Percentiles rank a stretch among this genome's conserved stretches.
These are phyloP conservation scores for Andinoacara biseriatus DNA, from an alignment of 2,113 vertebrate genomes.

Conservation along the genomic window DNA sequence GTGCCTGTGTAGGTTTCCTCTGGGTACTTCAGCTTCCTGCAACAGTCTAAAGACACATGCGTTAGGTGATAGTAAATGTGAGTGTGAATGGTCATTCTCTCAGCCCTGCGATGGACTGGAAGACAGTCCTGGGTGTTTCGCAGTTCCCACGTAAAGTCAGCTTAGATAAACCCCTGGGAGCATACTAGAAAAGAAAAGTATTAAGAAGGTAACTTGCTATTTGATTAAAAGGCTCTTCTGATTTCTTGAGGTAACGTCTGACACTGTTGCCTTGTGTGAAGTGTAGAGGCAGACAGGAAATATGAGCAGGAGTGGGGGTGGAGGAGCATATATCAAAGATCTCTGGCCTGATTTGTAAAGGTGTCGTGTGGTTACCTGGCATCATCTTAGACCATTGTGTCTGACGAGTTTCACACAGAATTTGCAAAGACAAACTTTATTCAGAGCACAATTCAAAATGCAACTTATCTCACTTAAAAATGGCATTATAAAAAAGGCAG, in stretches of 20 bases:
- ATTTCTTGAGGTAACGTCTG: neutral
- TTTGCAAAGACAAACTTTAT: constrained; percentile 12
- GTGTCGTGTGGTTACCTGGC: constrained; percentile 2
- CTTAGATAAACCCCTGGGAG: rapidly evolving
- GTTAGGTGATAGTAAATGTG: neutral
- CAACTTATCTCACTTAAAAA: neutral
- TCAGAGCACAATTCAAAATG: constrained; percentile 3
- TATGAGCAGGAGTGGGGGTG: neutral
- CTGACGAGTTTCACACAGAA: neutral
- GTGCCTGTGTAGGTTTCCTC: neutral
- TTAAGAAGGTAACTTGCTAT: neutral
- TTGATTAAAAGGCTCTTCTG: neutral
- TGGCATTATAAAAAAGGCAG: neutral
- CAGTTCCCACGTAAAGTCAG: neutral
- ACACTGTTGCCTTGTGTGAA: neutral
- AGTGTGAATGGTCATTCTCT: neutral
- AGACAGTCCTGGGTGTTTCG: neutral
- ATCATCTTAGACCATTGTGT: neutral
- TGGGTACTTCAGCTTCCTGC: neutral
- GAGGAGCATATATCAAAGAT: neutral
- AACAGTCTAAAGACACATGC: neutral
- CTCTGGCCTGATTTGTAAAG: neutral
- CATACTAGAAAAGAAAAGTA: neutral
- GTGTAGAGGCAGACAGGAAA: constrained; percentile 12
- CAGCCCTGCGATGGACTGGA: neutral